Evolutionary conservation across 2,888 invertebrate genomes (phyloP).

Genomic region (Heliconius aoede): DNA sequence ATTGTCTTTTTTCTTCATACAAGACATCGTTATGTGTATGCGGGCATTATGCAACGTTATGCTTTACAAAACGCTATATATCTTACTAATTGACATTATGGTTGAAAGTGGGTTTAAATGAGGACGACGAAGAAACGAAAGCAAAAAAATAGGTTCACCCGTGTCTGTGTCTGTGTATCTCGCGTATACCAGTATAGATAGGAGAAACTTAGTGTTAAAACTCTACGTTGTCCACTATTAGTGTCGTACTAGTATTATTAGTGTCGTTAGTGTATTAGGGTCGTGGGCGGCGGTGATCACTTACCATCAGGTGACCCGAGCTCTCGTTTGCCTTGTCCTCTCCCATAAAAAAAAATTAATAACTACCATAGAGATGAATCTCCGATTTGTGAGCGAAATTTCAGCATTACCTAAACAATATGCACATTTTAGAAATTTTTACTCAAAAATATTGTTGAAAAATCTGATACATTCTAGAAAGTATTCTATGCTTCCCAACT

Average conservation of each 20-base stretch:
- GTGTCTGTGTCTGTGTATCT: too few relatives aligned
- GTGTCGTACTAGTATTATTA: neutral
- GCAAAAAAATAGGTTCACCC: neutral
- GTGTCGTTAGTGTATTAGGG: too few relatives aligned
- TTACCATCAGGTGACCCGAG: too few relatives aligned
- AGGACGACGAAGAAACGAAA: neutral
- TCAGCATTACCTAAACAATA: neutral
- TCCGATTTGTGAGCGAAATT: neutral
- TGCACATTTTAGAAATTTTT: neutral
- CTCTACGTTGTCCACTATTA: neutral
- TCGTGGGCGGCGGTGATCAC: too few relatives aligned
- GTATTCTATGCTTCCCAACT: too few relatives aligned
- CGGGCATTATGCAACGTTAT: constrained; percentile 17
- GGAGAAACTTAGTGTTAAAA: neutral
- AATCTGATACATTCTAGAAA: neutral
- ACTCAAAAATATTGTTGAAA: constrained; percentile 2
- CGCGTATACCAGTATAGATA: neutral
- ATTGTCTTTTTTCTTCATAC: neutral
- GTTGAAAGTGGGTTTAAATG: neutral
- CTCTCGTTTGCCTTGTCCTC: too few relatives aligned
- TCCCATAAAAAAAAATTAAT: too few relatives aligned
- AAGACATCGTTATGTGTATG: constrained; percentile 15
- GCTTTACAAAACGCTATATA: constrained; percentile 2
- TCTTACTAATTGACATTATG: constrained; percentile 16
- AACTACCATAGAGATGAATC: neutral